Evolutionary conservation across 2,888 invertebrate species (phyloP).

Genomic region (Chirona hameri): DNA sequence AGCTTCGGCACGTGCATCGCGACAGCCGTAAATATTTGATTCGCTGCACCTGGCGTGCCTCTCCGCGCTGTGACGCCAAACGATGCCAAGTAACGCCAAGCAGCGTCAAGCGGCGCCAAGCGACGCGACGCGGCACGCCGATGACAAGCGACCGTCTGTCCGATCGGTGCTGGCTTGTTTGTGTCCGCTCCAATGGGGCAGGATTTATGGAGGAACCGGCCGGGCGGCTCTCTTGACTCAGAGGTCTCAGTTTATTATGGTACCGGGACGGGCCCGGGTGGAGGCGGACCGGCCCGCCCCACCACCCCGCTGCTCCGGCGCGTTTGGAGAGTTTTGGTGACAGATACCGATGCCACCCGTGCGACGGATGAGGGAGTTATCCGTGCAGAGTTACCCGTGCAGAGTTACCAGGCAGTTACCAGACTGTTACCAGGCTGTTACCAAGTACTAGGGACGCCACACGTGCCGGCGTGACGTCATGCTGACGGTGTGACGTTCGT

Average conservation of each 20-base stretch:
- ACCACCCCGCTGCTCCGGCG: not conserved
- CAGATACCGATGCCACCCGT: no score
- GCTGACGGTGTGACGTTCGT: no score
- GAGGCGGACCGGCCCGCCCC: not conserved
- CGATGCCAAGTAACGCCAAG: not conserved
- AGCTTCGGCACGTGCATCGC: not conserved
- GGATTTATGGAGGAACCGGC: not conserved
- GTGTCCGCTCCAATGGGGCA: not conserved
- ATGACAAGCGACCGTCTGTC: not conserved
- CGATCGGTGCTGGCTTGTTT: not conserved
- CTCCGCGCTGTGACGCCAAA: not conserved
- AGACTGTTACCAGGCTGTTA: no score
- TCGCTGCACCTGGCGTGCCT: not conserved
- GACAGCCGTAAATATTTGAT: not conserved
- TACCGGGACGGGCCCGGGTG: not conserved
- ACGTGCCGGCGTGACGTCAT: no score
- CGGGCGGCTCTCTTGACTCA: slow-evolving; percentile 8
- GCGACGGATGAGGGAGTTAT: no score
- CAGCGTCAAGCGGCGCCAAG: no score
- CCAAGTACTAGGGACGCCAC: no score
- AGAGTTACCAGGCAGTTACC: no score
- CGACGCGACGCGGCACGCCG: no score
- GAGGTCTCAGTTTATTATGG: not conserved
- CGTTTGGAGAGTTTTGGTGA: not conserved
- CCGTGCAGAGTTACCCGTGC: no score